phyloP scores from a whole-genome alignment of 2,888 invertebrate species.

The Lottia scabra region DNA sequence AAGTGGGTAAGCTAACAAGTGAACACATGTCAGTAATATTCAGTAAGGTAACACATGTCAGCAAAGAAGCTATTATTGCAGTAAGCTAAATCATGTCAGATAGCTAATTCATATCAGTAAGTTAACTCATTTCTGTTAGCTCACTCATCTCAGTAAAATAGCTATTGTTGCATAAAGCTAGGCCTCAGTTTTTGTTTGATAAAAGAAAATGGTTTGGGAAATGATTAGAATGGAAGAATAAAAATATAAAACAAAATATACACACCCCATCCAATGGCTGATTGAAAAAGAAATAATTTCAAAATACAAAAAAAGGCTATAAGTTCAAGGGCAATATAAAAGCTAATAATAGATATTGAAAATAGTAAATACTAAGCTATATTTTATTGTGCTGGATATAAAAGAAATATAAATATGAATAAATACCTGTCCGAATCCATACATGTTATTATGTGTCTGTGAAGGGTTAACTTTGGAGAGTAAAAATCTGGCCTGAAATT shows the following conservation, averaged over 20 bases:
- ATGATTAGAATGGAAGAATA: too few species aligned
- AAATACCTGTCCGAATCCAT: constrained; percentile 78
- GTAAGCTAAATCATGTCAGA: too few species aligned
- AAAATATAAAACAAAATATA: neutral
- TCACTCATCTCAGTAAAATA: too few species aligned
- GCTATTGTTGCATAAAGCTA: too few species aligned
- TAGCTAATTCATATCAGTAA: too few species aligned
- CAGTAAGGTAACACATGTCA: too few species aligned
- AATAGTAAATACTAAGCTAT: neutral
- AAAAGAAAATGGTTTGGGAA: too few species aligned
- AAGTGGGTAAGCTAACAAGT: too few species aligned
- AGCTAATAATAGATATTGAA: neutral
- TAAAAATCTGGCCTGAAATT: constrained; percentile 89
- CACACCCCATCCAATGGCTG: constrained; percentile 3
- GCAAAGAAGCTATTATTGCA: too few species aligned
- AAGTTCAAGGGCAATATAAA: neutral
- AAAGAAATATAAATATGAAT: constrained; percentile 4
- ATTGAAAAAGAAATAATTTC: neutral
- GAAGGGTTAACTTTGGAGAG: constrained; percentile 99
- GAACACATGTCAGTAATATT: too few species aligned
- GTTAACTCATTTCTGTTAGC: too few species aligned
- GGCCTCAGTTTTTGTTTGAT: too few species aligned
- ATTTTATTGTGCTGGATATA: neutral
- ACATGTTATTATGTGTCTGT: constrained; percentile 99
- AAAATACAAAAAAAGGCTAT: neutral